These are phyloP conservation scores for Drosophila nikananu DNA, from an alignment of 1,140 invertebrate genomes.

Conservation along the genomic window DNA sequence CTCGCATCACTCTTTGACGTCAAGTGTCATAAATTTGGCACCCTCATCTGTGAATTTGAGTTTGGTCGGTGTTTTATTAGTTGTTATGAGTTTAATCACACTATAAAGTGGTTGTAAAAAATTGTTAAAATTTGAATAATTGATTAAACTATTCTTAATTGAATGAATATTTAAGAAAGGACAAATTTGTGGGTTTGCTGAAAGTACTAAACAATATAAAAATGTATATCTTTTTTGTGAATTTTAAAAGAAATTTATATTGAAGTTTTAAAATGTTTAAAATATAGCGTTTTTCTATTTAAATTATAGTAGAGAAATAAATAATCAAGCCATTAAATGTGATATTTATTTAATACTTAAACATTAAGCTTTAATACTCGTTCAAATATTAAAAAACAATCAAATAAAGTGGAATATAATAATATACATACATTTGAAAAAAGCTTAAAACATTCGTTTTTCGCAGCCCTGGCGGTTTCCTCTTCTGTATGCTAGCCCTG, in stretches of 20 bases:
- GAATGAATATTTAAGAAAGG: not conserved
- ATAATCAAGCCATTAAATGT: no score
- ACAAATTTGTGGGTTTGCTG: no score
- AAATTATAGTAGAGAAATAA: no score
- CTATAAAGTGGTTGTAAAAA: slow-evolving; percentile 1
- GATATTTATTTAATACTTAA: no score
- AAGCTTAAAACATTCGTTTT: not conserved
- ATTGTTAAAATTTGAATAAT: not conserved
- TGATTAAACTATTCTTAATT: slow-evolving; percentile 1
- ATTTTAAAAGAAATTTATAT: not conserved
- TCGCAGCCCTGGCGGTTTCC: not conserved
- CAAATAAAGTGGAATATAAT: no score
- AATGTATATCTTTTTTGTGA: not conserved
- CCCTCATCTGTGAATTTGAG: slow-evolving; percentile 21
- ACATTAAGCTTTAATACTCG: no score
- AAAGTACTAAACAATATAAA: not conserved
- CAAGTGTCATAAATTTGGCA: not conserved
- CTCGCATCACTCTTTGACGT: slow-evolving; percentile 1
- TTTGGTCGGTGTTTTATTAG: slow-evolving; percentile 9
- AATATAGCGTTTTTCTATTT: no score
- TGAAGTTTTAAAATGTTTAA: not conserved
- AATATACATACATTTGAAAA: not conserved
- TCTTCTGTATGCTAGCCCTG: not conserved
- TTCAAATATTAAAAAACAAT: no score
- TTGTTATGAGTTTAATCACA: slow-evolving; percentile 14